Evolutionary conservation across 2,113 vertebrate genomes (phyloP).

Genomic region (Lamprologus callipterus): DNA sequence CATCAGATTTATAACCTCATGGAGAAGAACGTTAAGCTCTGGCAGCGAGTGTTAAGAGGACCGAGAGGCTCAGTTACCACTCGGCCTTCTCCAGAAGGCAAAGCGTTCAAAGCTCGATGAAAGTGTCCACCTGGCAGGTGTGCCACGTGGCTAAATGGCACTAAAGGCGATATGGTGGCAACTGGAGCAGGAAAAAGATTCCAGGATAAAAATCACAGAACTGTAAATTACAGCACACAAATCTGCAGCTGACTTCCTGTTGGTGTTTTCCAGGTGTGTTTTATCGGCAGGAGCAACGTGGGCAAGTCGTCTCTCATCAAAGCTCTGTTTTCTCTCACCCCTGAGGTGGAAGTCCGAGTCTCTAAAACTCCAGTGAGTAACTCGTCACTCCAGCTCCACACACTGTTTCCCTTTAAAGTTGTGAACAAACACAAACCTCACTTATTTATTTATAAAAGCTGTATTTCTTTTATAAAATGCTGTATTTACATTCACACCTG

Average conservation of each 20-base stretch:
- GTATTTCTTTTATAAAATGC: not conserved
- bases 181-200: not conserved
- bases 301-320: slow-evolving; percentile 93
- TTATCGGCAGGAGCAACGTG: slow-evolving; percentile 93
- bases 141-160: not conserved
- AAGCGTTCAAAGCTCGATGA: slow-evolving; percentile 4
- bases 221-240: not conserved
- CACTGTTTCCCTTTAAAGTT: not conserved
- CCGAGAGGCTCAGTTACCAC: not conserved
- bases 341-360: slow-evolving; percentile 85
- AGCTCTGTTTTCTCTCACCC: slow-evolving; percentile 83
- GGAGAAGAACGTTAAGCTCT: not conserved
- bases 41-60: not conserved
- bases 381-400: not conserved
- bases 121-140: slow-evolving; percentile 12
- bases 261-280: slow-evolving; percentile 80
- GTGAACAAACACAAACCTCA: not conserved
- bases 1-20: not conserved
- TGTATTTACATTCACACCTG: not conserved
- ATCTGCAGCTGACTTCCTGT: not conserved
- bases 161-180: not conserved
- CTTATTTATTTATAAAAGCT: not conserved
- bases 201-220: not conserved
- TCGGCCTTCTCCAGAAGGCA: not conserved
- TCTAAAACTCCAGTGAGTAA: slow-evolving; percentile 88